A percentile compares a stretch with the other conserved stretches of the same genome.
Evolutionary conservation across 2,888 invertebrate species (phyloP).

Genomic region (Labia minor): DNA sequence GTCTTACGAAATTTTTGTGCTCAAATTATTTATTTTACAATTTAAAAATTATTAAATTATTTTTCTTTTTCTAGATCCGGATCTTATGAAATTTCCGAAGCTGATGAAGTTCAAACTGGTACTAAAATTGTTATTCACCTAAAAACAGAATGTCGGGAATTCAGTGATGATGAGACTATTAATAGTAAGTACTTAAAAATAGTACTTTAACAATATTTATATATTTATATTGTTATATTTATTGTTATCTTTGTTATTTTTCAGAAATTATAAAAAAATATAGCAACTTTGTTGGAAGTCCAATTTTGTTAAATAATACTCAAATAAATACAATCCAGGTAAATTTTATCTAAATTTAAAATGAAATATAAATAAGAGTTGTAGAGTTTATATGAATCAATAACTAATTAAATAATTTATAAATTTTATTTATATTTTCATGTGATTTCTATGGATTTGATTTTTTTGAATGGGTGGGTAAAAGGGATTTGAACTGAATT

Average conservation of each 20-base stretch:
- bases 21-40: too few relatives aligned
- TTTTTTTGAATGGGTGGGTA: too few relatives aligned
- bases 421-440: too few relatives aligned
- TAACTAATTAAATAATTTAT: too few relatives aligned
- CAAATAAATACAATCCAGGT: constrained; percentile 79
- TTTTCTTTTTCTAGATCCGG: constrained; percentile 68
- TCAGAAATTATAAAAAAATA: constrained; percentile 83
- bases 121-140: constrained; percentile 88
- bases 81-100: constrained; percentile 77
- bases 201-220: constrained; percentile 14
- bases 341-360: constrained; percentile 24
- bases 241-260: constrained; percentile 30
- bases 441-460: too few relatives aligned
- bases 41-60: too few relatives aligned
- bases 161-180: constrained; percentile 73
- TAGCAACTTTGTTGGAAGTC: constrained; percentile 92
- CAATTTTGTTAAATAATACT: constrained; percentile 81
- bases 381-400: too few relatives aligned
- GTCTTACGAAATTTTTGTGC: too few relatives aligned
- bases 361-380: too few relatives aligned
- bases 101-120: constrained; percentile 72
- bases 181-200: constrained; percentile 45
- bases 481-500: too few relatives aligned
- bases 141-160: constrained; percentile 79
- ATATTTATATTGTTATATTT: background rate